phyloP scores from a whole-genome alignment of 2,797 vertebrate genomes.

The Alcedo quadribrachys region DNA sequence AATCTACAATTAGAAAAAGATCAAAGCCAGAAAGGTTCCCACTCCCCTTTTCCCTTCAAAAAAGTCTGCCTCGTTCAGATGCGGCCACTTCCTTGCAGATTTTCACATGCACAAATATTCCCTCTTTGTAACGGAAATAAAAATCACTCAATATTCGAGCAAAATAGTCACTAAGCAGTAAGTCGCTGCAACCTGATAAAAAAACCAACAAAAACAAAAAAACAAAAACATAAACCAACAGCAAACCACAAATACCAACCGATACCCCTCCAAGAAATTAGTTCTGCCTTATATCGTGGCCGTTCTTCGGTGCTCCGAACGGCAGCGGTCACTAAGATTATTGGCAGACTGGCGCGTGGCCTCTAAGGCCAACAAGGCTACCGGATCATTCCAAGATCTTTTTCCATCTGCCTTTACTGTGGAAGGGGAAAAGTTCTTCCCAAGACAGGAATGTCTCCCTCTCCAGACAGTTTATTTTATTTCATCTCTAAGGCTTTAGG shows the following conservation, averaged over 20 bases:
- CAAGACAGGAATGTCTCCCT: background rate
- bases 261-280: background rate
- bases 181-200: background rate
- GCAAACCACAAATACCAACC: background rate
- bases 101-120: background rate
- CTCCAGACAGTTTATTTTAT: background rate
- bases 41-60: background rate
- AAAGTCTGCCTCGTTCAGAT: background rate
- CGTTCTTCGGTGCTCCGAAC: background rate
- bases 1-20: background rate
- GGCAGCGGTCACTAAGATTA: background rate
- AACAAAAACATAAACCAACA: background rate
- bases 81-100: background rate
- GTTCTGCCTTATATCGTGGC: background rate
- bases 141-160: background rate
- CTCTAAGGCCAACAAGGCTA: background rate
- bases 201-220: background rate
- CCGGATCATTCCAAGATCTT: background rate
- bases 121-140: constrained; percentile 30
- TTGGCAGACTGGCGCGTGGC: background rate
- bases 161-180: constrained; percentile 20
- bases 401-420: background rate
- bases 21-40: background rate
- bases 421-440: background rate
- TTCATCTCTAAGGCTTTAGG: background rate